Evolutionary conservation across 2,888 invertebrate species (phyloP).

Genomic region (Sabatieria punctata): DNA sequence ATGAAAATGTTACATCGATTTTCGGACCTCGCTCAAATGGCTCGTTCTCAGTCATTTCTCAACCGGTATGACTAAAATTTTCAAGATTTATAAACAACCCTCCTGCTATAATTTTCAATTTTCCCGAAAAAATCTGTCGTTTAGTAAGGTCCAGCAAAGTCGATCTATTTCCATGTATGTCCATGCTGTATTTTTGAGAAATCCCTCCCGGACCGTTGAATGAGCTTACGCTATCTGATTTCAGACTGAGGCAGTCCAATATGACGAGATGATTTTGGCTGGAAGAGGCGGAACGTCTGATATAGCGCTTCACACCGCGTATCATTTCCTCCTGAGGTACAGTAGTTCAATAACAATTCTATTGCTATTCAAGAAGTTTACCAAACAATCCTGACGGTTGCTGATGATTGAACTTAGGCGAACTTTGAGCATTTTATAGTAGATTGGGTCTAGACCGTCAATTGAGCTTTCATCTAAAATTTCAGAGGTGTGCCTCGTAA

Average conservation of each 20-base stretch:
- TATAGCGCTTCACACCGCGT: background rate
- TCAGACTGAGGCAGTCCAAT: background rate
- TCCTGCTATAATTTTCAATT: too few relatives aligned
- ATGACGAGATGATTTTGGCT: constrained; percentile 3
- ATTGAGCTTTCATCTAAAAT: constrained; percentile 3
- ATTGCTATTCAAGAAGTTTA: background rate
- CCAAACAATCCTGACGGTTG: background rate
- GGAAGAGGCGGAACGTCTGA: background rate
- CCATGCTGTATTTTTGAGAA: too few relatives aligned
- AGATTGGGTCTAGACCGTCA: constrained; percentile 4
- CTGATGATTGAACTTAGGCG: constrained; percentile 5
- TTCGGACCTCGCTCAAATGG: too few relatives aligned
- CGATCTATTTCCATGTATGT: too few relatives aligned
- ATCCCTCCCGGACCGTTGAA: too few relatives aligned
- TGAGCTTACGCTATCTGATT: background rate
- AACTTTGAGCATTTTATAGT: constrained; percentile 8
- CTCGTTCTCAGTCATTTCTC: too few relatives aligned
- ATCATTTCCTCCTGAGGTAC: constrained; percentile 1
- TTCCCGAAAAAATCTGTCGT: too few relatives aligned
- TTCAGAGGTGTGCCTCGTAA: background rate
- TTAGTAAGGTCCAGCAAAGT: too few relatives aligned
- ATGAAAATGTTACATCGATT: too few relatives aligned
- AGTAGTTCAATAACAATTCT: background rate
- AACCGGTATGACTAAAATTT: too few relatives aligned
- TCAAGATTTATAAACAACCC: too few relatives aligned